These are phyloP conservation scores for Andrena chrysosceles DNA, from an alignment of 2,888 invertebrate species.

Conservation along the genomic window DNA sequence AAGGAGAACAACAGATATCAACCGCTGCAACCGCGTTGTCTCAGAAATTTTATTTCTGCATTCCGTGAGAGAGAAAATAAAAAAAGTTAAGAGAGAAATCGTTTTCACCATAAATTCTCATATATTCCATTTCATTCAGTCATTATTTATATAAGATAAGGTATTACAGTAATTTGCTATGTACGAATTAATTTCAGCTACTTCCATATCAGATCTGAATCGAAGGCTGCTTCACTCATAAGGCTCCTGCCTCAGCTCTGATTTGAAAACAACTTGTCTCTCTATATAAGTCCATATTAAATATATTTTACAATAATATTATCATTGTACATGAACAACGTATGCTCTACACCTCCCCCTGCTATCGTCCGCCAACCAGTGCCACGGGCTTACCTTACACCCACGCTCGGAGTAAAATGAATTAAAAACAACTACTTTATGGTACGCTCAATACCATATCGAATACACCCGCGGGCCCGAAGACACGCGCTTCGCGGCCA, in stretches of 20 bases:
- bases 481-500: background rate
- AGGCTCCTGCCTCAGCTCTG: constrained; percentile 73
- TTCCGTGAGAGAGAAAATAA: constrained; percentile 39
- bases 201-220: constrained; percentile 78
- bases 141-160: constrained; percentile 79
- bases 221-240: constrained; percentile 54
- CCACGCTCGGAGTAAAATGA: constrained; percentile 28
- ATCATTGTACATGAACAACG: constrained; percentile 84
- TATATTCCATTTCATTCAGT: constrained; percentile 80
- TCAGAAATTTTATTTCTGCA: constrained; percentile 76
- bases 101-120: constrained; percentile 76
- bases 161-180: constrained; percentile 81
- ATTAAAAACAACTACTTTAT: constrained; percentile 31
- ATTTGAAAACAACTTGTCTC: constrained; percentile 80
- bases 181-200: constrained; percentile 78
- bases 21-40: constrained; percentile 63
- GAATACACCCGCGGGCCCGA: background rate
- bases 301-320: constrained; percentile 85
- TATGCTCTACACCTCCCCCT: constrained; percentile 81
- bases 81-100: constrained; percentile 66
- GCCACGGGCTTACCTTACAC: constrained; percentile 58
- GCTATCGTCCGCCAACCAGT: constrained; percentile 78
- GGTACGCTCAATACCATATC: constrained; percentile 33
- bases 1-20: constrained; percentile 64
- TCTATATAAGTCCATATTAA: constrained; percentile 83